Conservation (phyloP, 2,113 vertebrate species). For the Numenius arquata region DNA sequence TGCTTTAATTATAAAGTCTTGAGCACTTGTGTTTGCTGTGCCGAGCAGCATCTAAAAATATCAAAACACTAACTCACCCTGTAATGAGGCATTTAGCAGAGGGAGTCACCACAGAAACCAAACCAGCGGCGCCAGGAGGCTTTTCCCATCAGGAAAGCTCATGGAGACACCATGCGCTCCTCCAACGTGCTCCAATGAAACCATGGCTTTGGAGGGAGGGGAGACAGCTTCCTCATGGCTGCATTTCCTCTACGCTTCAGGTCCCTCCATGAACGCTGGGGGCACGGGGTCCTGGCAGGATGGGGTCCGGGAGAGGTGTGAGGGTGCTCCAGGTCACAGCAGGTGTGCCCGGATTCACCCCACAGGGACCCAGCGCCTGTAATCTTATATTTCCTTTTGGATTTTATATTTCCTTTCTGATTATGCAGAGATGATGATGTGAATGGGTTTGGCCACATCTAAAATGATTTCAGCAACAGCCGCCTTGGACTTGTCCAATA, state of each 20-base stretch:
- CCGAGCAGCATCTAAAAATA: neutral
- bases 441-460: neutral
- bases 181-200: neutral
- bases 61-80: neutral
- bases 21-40: neutral
- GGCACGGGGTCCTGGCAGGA: rapidly evolving
- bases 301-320: rapidly evolving
- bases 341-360: neutral
- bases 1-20: slow-evolving; percentile 8
- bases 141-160: neutral
- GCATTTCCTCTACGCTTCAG: neutral
- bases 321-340: neutral
- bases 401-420: neutral
- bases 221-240: neutral
- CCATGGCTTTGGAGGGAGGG: neutral
- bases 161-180: neutral
- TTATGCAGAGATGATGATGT: neutral
- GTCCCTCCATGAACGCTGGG: neutral
- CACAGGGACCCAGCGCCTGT: neutral
- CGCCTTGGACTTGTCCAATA: neutral
- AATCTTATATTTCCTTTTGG: neutral
- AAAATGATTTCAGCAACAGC: neutral
- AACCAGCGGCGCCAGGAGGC: neutral
- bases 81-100: neutral
- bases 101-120: neutral